A percentile compares a stretch with the other conserved stretches of the same genome.
Evolutionary conservation across 2,797 vertebrate species (phyloP).

Genomic region (Microctenopoma steveboyesi): DNA sequence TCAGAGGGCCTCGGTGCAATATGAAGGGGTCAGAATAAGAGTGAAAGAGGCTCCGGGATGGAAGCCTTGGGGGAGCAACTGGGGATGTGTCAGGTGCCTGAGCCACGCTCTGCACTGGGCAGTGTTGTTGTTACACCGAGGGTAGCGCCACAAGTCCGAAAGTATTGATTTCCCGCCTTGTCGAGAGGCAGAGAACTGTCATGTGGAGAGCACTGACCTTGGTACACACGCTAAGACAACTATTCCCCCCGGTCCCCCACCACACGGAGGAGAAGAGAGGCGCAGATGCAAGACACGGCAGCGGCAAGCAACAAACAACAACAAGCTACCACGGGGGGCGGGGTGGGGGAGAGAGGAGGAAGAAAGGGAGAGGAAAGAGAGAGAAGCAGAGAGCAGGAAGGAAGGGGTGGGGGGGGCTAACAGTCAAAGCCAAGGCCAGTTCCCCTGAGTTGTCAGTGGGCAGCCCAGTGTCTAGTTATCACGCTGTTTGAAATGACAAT

Average conservation of each 20-base stretch:
- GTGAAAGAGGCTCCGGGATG: conserved; percentile 59
- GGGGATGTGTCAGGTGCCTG: conserved; percentile 81
- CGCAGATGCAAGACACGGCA: conserved; percentile 69
- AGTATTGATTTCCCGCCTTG: conserved; percentile 99
- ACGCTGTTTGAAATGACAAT: conserved; percentile 85
- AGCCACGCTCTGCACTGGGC: conserved; percentile 67
- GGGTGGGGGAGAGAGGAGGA: background rate
- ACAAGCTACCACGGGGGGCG: too few species aligned
- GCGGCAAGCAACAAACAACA: conserved; percentile 64
- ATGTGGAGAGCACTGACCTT: conserved; percentile 96
- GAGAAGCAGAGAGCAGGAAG: conserved; percentile 12
- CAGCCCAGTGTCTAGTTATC: conserved; percentile 83
- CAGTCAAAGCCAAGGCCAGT: conserved; percentile 77
- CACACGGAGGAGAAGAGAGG: conserved; percentile 68
- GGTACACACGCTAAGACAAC: conserved; percentile 83
- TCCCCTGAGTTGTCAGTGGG: conserved; percentile 81
- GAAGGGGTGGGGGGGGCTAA: conserved; percentile 48
- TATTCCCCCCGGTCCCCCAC: conserved; percentile 78
- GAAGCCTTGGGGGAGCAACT: conserved; percentile 52
- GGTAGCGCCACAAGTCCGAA: conserved; percentile 97
- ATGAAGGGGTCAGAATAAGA: conserved; percentile 67
- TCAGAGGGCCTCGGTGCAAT: conserved; percentile 61
- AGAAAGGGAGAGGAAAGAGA: conserved; percentile 12
- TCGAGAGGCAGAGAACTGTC: conserved; percentile 98
- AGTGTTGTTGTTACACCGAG: conserved; percentile 97